Conservation (phyloP, 2,888 invertebrate species). For the Papilio protenor region DNA sequence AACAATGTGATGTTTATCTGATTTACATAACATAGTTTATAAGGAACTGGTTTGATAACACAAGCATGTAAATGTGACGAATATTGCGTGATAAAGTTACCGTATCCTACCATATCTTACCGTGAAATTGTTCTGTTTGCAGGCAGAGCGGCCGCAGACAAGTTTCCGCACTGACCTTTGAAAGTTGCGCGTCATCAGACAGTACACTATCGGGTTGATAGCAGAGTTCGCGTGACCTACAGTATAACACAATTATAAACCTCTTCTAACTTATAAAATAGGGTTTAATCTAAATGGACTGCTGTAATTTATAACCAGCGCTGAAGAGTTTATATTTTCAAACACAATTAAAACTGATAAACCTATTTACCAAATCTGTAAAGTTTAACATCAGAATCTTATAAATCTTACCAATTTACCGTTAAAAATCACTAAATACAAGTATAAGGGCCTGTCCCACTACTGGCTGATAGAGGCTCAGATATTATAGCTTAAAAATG, state of each 20-base stretch:
- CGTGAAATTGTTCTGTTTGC: conserved; percentile 71
- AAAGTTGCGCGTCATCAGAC: conserved; percentile 89
- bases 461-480: too few relatives aligned
- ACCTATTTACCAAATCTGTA: neutral
- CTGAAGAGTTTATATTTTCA: neutral
- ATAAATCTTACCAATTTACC: too few relatives aligned
- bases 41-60: neutral
- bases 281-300: neutral
- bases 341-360: neutral
- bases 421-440: too few relatives aligned
- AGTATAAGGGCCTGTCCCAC: too few relatives aligned
- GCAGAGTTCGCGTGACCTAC: conserved; percentile 90
- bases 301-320: neutral
- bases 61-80: neutral
- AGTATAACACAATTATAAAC: conserved; percentile 36
- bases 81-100: conserved; percentile 10
- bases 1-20: neutral
- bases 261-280: neutral
- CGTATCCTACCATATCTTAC: conserved; percentile 52
- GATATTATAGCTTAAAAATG: too few relatives aligned
- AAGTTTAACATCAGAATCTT: too few relatives aligned
- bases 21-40: neutral
- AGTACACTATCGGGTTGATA: conserved; percentile 90
- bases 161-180: conserved; percentile 86
- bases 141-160: conserved; percentile 72